Percentiles rank a stretch among this genome's conserved stretches.
phyloP scores from a whole-genome alignment of 2,113 vertebrate species.

The Spilogale gracilis region DNA sequence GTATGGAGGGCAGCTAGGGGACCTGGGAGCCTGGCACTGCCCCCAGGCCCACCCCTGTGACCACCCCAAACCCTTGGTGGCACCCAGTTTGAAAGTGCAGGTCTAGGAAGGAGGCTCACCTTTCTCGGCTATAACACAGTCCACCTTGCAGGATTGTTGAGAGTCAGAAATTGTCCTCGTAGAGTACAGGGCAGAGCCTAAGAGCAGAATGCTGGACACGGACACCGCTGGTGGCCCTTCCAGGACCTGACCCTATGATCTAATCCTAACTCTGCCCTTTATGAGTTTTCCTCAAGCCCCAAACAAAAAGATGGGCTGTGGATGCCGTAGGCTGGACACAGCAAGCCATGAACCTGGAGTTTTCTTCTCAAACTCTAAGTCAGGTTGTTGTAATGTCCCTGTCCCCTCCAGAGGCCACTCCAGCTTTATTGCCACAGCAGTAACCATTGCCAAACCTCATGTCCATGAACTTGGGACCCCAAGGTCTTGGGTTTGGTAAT shows the following conservation, averaged over 20 bases:
- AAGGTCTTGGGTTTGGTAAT: neutral
- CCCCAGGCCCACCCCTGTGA: fast-evolving
- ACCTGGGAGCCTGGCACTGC: too few species aligned
- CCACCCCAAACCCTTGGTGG: neutral
- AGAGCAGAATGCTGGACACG: fast-evolving
- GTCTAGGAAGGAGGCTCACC: neutral
- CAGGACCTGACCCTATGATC: neutral
- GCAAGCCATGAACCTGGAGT: neutral
- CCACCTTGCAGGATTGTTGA: neutral
- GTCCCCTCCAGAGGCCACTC: neutral
- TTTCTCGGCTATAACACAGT: neutral
- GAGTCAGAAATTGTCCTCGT: too few species aligned
- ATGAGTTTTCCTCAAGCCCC: neutral
- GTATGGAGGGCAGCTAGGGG: neutral
- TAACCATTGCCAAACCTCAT: fast-evolving
- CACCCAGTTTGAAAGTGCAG: neutral
- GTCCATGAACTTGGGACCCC: neutral
- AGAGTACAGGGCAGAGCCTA: neutral
- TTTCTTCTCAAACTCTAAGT: neutral
- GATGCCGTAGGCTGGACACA: neutral
- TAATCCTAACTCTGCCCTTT: neutral
- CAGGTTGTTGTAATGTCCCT: neutral
- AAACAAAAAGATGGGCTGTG: fast-evolving
- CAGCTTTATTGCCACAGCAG: neutral
- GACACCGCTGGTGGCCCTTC: neutral